A percentile compares a stretch with the other conserved stretches of the same genome.
These are phyloP conservation scores for Tupaia tana DNA, from an alignment of 2,113 vertebrate genomes.

Conservation along the genomic window DNA sequence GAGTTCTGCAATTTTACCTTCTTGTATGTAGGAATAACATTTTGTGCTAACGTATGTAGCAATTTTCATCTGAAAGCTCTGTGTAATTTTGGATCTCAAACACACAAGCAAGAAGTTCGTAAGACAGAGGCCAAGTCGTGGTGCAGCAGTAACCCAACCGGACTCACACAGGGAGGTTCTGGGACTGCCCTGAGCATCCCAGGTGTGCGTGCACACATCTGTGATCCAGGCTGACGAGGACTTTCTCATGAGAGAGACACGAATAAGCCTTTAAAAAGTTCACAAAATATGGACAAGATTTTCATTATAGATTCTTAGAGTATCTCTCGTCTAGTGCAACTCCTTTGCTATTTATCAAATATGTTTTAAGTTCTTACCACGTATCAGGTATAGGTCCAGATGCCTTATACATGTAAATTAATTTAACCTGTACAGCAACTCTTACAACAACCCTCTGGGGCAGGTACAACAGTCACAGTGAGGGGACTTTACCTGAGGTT, in stretches of 20 bases:
- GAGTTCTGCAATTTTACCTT: conserved; percentile 62
- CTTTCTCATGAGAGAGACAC: too few species aligned
- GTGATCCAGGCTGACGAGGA: too few species aligned
- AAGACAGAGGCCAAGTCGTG: background rate
- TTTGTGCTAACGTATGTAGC: conserved; percentile 44
- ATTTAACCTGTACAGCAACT: conserved; percentile 14
- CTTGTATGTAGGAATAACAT: conserved; percentile 52
- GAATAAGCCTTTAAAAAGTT: background rate
- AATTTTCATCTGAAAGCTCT: conserved; percentile 62
- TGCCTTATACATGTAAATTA: conserved; percentile 1
- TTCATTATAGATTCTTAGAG: background rate
- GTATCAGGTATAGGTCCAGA: background rate
- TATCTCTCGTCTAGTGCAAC: conserved; percentile 13
- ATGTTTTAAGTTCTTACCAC: background rate
- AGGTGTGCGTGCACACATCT: too few species aligned
- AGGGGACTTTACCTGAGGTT: background rate
- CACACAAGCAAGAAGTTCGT: conserved; percentile 1
- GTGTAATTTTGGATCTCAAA: conserved; percentile 51
- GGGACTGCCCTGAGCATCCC: too few species aligned
- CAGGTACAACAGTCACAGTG: background rate
- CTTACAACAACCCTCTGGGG: background rate
- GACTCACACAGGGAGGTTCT: too few species aligned
- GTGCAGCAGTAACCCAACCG: too few species aligned
- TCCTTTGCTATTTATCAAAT: conserved; percentile 19
- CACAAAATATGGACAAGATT: conserved; percentile 36